These are phyloP conservation scores for Aphelenchoides besseyi DNA, from an alignment of 1,140 invertebrate genomes.

Conservation along the genomic window DNA sequence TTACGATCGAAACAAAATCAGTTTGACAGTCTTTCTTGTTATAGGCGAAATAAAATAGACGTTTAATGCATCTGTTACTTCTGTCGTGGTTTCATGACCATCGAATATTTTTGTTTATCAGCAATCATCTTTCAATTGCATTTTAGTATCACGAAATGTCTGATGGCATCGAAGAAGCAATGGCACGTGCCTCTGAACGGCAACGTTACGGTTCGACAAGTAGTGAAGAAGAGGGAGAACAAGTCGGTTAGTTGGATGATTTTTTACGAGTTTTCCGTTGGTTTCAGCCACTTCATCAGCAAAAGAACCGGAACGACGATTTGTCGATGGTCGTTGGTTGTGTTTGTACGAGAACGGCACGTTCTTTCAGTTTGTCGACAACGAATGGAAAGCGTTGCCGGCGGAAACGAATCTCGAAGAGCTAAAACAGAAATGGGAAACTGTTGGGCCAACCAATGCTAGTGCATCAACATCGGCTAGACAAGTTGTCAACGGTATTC, in stretches of 20 bases:
- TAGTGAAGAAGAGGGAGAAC: neutral
- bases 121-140: neutral
- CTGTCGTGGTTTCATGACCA: neutral
- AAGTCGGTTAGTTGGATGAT: neutral
- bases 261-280: constrained; percentile 1
- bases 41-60: constrained; percentile 14
- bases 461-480: neutral
- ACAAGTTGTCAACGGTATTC: constrained; percentile 36
- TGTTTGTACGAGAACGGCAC: constrained; percentile 22
- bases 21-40: neutral
- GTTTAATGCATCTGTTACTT: neutral
- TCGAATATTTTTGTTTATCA: neutral
- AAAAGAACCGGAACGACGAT: constrained; percentile 35
- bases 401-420: constrained; percentile 23
- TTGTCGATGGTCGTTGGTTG: constrained; percentile 41
- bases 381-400: constrained; percentile 42
- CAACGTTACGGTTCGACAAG: constrained; percentile 3
- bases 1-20: constrained; percentile 43
- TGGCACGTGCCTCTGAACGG: neutral
- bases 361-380: constrained; percentile 42
- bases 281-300: neutral
- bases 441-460: constrained; percentile 28
- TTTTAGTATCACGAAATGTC: constrained; percentile 3
- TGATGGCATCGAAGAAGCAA: neutral
- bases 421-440: constrained; percentile 32